phyloP scores from a whole-genome alignment of 2,888 invertebrate genomes.

The Dolomedes plantarius region DNA sequence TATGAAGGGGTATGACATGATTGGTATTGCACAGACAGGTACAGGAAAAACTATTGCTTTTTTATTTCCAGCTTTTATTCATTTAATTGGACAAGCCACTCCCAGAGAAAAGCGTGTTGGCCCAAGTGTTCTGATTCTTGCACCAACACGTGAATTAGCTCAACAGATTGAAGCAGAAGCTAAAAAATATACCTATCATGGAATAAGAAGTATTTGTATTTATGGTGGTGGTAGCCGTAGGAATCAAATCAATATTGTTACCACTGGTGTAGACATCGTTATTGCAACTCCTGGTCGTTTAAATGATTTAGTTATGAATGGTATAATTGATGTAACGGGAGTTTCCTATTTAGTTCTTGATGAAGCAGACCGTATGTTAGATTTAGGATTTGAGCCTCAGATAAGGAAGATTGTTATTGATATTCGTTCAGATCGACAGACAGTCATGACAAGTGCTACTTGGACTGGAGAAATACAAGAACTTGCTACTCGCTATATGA shows the following conservation, averaged over 20 bases:
- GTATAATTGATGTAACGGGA: constrained; percentile 83
- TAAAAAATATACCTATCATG: constrained; percentile 89
- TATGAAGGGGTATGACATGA: constrained; percentile 91
- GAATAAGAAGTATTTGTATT: constrained; percentile 91
- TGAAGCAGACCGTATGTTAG: constrained; percentile 86
- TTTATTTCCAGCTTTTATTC: constrained; percentile 92
- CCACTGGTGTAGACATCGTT: constrained; percentile 92
- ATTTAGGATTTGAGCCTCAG: constrained; percentile 80
- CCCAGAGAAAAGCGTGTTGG: constrained; percentile 85
- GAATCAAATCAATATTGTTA: constrained; percentile 85
- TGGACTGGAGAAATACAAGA: constrained; percentile 93
- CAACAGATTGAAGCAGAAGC: constrained; percentile 94
- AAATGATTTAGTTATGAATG: constrained; percentile 88
- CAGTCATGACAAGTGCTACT: constrained; percentile 97
- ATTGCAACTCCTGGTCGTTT: constrained; percentile 96
- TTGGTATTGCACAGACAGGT: constrained; percentile 92
- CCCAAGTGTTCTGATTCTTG: constrained; percentile 90
- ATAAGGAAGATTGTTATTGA: constrained; percentile 87
- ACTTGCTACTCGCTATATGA: constrained; percentile 90
- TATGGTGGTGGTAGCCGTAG: constrained; percentile 92
- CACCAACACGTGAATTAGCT: constrained; percentile 95
- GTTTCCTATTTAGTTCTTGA: constrained; percentile 94
- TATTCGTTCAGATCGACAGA: constrained; percentile 89
- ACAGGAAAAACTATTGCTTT: constrained; percentile 95
- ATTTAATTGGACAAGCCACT: constrained; percentile 89